A percentile compares a stretch with the other conserved stretches of the same genome.
Evolutionary conservation across 2,113 vertebrate genomes (phyloP).

Genomic region (Campylomormyrus tamandua): DNA sequence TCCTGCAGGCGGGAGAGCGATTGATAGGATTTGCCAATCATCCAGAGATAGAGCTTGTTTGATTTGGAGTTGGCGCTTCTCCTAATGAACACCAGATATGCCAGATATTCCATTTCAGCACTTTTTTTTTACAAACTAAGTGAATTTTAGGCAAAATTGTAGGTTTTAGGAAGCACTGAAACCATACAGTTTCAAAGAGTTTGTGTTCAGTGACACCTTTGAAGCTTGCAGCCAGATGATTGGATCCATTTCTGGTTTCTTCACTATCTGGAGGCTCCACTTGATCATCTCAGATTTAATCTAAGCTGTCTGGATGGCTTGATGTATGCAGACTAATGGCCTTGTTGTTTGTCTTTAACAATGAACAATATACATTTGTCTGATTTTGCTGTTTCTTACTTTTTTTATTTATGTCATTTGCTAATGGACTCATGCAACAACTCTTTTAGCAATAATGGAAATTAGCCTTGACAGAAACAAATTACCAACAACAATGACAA

Average conservation of each 20-base stretch:
- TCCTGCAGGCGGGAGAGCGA: slow-evolving; percentile 45
- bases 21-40: slow-evolving; percentile 46
- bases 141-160: background rate
- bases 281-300: background rate
- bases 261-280: background rate
- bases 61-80: slow-evolving; percentile 1
- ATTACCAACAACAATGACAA: background rate
- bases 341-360: background rate
- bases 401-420: background rate
- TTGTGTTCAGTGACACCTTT: background rate
- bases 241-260: background rate
- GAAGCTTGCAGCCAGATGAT: background rate
- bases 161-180: background rate
- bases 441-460: background rate
- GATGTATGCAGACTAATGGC: background rate
- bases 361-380: background rate
- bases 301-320: background rate
- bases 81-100: slow-evolving; percentile 10
- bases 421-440: background rate
- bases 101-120: background rate
- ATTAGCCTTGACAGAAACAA: background rate
- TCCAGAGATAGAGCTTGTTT: slow-evolving; percentile 27
- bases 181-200: background rate
- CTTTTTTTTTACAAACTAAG: background rate
- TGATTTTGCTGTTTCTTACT: background rate